These are phyloP conservation scores for Falco punctatus DNA, from an alignment of 2,113 vertebrate genomes.

Conservation along the genomic window DNA sequence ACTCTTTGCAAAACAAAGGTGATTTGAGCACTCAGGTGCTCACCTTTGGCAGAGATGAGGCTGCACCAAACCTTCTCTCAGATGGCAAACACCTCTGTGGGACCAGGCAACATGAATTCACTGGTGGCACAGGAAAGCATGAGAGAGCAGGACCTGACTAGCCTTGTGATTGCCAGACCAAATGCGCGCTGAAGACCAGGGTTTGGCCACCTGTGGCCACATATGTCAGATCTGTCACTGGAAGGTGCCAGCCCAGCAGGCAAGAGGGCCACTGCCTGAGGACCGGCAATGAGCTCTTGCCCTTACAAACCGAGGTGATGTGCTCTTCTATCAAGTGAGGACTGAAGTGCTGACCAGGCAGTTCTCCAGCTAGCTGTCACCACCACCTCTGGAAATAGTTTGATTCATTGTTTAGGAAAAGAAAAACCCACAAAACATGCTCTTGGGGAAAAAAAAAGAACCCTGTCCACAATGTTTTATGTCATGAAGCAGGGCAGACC, in stretches of 20 bases:
- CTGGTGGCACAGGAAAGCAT: background rate
- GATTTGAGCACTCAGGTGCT: background rate
- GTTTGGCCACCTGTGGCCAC: background rate
- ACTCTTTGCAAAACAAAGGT: background rate
- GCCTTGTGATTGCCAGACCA: background rate
- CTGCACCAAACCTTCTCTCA: background rate
- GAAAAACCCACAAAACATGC: background rate
- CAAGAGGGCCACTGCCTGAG: background rate
- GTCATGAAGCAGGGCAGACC: background rate
- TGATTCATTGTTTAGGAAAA: background rate
- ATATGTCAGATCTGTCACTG: background rate
- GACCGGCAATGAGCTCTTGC: background rate
- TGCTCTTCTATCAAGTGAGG: background rate
- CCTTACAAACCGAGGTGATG: background rate
- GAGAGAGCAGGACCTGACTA: background rate
- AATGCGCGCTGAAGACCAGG: accelerated
- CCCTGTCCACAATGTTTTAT: background rate
- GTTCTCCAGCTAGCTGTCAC: background rate
- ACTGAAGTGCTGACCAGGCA: background rate
- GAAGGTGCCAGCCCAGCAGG: background rate
- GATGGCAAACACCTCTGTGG: background rate
- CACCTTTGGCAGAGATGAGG: background rate
- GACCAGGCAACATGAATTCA: accelerated
- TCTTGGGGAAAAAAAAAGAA: background rate
- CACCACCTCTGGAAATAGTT: background rate